These are phyloP conservation scores for Novumbra hubbsi DNA, from an alignment of 2,797 vertebrate species.

Conservation along the genomic window DNA sequence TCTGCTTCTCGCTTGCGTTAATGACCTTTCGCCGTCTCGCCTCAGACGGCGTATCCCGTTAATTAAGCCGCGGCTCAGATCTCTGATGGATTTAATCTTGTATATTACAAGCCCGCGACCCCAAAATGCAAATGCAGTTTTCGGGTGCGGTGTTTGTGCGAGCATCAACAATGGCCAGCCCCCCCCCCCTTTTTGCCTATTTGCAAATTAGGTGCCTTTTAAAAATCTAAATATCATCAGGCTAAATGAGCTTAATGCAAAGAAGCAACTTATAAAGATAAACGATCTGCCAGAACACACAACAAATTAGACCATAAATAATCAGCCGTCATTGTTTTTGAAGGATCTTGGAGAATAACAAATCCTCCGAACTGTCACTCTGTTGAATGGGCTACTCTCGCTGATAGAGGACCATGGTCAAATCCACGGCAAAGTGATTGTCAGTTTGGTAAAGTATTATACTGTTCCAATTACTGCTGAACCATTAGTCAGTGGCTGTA, in stretches of 20 bases:
- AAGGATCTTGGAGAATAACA: slow-evolving; percentile 70
- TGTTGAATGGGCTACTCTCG: slow-evolving; percentile 62
- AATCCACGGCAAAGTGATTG: slow-evolving; percentile 52
- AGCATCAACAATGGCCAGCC: slow-evolving; percentile 31
- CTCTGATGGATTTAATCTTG: slow-evolving; percentile 82
- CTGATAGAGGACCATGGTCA: slow-evolving; percentile 63
- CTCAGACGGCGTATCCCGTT: slow-evolving; percentile 64
- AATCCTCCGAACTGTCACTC: slow-evolving; percentile 69
- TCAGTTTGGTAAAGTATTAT: slow-evolving; percentile 41
- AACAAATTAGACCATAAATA: slow-evolving; percentile 76
- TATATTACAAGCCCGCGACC: slow-evolving; percentile 74
- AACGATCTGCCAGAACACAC: slow-evolving; percentile 72
- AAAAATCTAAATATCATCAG: slow-evolving; percentile 80
- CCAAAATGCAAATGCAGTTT: slow-evolving; percentile 72
- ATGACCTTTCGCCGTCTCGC: slow-evolving; percentile 60
- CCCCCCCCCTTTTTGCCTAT: slow-evolving; percentile 55
- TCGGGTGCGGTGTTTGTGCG: slow-evolving; percentile 40
- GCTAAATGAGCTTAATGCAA: slow-evolving; percentile 76
- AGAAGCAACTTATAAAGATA: slow-evolving; percentile 77
- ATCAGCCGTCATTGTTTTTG: slow-evolving; percentile 69
- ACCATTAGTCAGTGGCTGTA: slow-evolving; percentile 35
- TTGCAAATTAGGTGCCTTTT: slow-evolving; percentile 76
- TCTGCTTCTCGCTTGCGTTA: slow-evolving; percentile 47
- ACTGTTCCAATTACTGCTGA: slow-evolving; percentile 30
- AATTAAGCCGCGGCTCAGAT: slow-evolving; percentile 72